Conservation (phyloP, 2,113 vertebrate species). For the Ceyx margarethae region DNA sequence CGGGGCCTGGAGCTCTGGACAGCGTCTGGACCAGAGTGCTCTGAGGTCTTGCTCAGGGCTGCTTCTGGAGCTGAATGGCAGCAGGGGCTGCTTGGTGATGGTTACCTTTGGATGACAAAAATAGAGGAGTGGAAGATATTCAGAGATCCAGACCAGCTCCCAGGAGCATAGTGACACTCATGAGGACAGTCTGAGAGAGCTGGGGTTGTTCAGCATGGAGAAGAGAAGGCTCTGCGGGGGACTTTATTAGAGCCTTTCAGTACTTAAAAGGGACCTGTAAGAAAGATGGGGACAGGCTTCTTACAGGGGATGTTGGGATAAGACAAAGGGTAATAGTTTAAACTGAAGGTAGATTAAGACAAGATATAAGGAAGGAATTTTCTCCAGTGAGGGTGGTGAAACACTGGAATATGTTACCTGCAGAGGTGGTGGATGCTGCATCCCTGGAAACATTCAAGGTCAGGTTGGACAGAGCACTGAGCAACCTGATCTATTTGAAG, state of each 20-base stretch:
- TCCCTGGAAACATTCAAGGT: neutral
- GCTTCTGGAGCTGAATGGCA: neutral
- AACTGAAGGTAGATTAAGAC: neutral
- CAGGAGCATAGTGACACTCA: neutral
- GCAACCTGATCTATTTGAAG: neutral
- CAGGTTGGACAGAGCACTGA: neutral
- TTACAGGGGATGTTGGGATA: neutral
- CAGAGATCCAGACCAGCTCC: neutral
- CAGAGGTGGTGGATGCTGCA: neutral
- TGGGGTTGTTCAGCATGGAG: neutral
- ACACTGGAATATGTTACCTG: neutral
- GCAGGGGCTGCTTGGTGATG: neutral
- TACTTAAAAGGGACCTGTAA: neutral
- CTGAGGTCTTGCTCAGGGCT: neutral
- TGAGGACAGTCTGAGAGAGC: neutral
- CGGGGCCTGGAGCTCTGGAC: neutral
- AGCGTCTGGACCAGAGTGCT: neutral
- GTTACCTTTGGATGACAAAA: neutral
- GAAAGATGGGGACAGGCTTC: neutral
- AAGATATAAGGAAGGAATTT: neutral
- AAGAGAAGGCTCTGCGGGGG: neutral
- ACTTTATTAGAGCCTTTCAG: neutral
- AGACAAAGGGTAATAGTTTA: neutral
- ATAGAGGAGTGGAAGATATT: neutral
- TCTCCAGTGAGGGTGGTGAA: rapidly evolving